Evolutionary conservation across 2,888 invertebrate species (phyloP).

Genomic region (Agrochola macilenta): DNA sequence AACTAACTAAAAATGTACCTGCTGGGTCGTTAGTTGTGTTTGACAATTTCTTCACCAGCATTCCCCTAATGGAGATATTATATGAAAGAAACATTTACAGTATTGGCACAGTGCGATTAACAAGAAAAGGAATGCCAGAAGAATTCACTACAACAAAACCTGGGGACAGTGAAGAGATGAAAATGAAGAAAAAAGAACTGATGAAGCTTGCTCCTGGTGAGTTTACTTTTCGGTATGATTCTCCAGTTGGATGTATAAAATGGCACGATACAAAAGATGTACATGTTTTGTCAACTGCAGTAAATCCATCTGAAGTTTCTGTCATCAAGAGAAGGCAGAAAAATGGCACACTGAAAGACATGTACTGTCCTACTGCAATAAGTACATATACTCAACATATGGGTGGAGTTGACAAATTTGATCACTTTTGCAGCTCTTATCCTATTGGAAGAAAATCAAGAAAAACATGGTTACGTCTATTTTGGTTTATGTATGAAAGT

Average conservation of each 20-base stretch:
- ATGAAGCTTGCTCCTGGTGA: slow-evolving; percentile 15
- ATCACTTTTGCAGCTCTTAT: slow-evolving; percentile 45
- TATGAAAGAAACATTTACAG: slow-evolving; percentile 8
- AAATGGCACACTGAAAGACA: slow-evolving; percentile 27
- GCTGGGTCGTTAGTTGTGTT: slow-evolving; percentile 4
- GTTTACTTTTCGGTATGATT: slow-evolving; percentile 26
- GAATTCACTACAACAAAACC: slow-evolving; percentile 7
- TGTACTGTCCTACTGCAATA: slow-evolving; percentile 39
- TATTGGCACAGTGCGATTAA: slow-evolving; percentile 13
- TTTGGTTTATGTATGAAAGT: slow-evolving; percentile 48
- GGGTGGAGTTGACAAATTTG: slow-evolving; percentile 50
- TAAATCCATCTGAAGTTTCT: slow-evolving; percentile 26
- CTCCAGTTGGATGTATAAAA: slow-evolving; percentile 13
- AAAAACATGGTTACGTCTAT: slow-evolving; percentile 35
- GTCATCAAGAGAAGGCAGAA: slow-evolving; percentile 31
- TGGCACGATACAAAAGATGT: slow-evolving; percentile 8
- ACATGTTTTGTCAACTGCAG: slow-evolving; percentile 16
- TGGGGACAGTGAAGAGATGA: slow-evolving; percentile 11
- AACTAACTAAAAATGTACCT: slow-evolving; percentile 13
- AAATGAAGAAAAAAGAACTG: slow-evolving; percentile 9
- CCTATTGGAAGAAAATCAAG: slow-evolving; percentile 42
- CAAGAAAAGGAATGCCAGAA: slow-evolving; percentile 14
- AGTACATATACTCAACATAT: slow-evolving; percentile 42
- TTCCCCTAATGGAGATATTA: slow-evolving; percentile 9
- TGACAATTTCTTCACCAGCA: slow-evolving; percentile 9